Base-by-base conservation (phyloP, 2,797 vertebrate species). In the Mionectes olivaceus region DNA sequence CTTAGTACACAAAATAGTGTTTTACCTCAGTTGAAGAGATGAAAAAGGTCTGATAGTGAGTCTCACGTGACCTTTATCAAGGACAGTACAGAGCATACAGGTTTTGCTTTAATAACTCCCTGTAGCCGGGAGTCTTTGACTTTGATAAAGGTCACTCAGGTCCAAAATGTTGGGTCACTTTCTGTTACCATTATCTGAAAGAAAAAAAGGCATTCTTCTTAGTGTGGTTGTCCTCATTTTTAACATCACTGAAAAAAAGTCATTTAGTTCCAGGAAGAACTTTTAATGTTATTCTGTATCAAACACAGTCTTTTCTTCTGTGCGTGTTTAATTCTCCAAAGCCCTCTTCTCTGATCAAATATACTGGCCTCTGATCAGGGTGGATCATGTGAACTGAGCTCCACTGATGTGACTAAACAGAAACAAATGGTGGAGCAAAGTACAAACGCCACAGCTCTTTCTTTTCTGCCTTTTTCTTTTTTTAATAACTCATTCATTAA, bases 401-500 rank as follows among this genome's bases (percentile, higher is more conserved):
- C 57, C 67, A 82, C 77, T 68, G 91, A 78, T 88, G 60, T 80
- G 65, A 75, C 61, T 84, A 92, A 97, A 90, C 44, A 95, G 92
- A 95, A 97, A 91, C 64, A 93, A 98, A 95, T 85, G 81, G 69
- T 53, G 59, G 75, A 86, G 81, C 86, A 92, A 83, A 96, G 87
- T 88, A 94, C 92, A 96, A 96, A 96, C 17, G 53, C 85, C 97
- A 87, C 52, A 52, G 82, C 94, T 83, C 94, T 97, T 13, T 8
- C 8, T 96, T 95, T 96, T 98, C 41, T n/a, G 30, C 15, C 11
- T 23, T 28, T 19, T 95, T 95, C 35, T 97, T 96, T 96, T 98
- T 97, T 96, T 93, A 98, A 97, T 96, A 97, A 98, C 96, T 97
- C 69, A 80, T 95, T 98, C 94, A 97, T 95, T 97, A 96, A 96